Conservation (phyloP, 2,888 invertebrate species). For the Trilocha varians region DNA sequence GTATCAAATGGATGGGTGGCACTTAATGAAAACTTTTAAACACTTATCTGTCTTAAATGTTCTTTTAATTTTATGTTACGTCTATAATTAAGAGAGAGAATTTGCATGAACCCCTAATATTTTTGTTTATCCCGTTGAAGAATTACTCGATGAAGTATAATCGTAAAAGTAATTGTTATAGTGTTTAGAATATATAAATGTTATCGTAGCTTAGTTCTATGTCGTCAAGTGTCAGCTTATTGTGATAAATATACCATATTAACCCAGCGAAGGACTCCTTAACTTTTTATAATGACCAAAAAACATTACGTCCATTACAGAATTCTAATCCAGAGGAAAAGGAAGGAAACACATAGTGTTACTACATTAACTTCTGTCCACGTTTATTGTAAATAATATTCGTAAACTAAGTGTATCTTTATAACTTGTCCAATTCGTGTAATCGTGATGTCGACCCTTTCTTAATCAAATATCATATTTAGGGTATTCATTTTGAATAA, state of each 20-base stretch:
- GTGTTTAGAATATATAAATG: constrained; percentile 22
- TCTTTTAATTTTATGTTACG: constrained; percentile 7
- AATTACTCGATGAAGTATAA: constrained; percentile 22
- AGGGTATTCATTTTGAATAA: background rate
- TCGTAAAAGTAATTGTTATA: constrained; percentile 23
- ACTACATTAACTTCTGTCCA: constrained; percentile 47
- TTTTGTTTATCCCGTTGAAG: constrained; percentile 19
- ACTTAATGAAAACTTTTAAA: constrained; percentile 26
- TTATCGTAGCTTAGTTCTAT: constrained; percentile 53
- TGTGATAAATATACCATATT: constrained; percentile 7
- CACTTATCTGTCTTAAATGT: constrained; percentile 24
- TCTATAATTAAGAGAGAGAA: constrained; percentile 6
- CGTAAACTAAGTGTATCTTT: background rate
- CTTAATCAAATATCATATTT: background rate
- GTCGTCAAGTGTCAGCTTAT: constrained; percentile 56
- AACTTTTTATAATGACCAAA: constrained; percentile 39
- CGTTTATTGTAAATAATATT: constrained; percentile 19
- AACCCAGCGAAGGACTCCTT: constrained; percentile 16
- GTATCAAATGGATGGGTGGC: constrained; percentile 36
- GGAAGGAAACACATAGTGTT: constrained; percentile 61
- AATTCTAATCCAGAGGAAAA: constrained; percentile 59
- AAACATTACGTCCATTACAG: constrained; percentile 67
- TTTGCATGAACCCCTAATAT: constrained; percentile 47
- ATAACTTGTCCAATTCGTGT: background rate
- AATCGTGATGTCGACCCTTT: background rate